Percentiles rank a stretch among this genome's conserved stretches.
Conservation (phyloP, 1,140 invertebrate genomes). For the Calliphora vicina region DNA sequence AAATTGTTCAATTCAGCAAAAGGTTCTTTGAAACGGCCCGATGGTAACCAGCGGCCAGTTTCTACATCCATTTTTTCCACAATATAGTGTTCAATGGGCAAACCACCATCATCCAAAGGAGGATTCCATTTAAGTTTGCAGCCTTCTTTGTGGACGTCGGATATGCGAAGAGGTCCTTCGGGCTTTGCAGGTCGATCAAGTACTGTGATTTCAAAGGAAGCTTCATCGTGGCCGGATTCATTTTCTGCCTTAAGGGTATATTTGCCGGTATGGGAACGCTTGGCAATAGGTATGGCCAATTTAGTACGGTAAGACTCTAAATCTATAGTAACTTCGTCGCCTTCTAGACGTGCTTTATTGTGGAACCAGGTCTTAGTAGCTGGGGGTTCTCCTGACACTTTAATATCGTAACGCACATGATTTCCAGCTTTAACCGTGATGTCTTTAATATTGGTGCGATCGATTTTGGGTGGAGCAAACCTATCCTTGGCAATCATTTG, state of each 20-base stretch:
- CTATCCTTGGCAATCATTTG: slow-evolving; percentile 84
- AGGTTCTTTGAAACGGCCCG: slow-evolving; percentile 80
- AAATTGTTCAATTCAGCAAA: slow-evolving; percentile 85
- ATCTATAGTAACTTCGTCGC: slow-evolving; percentile 79
- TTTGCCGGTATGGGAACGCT: slow-evolving; percentile 83
- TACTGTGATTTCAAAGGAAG: slow-evolving; percentile 86
- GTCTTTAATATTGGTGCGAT: slow-evolving; percentile 86
- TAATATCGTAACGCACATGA: slow-evolving; percentile 84
- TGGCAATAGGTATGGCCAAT: slow-evolving; percentile 75
- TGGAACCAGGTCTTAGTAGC: slow-evolving; percentile 85
- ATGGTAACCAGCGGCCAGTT: slow-evolving; percentile 84
- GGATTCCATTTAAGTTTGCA: slow-evolving; percentile 94
- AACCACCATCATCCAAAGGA: slow-evolving; percentile 89
- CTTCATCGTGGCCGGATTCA: slow-evolving; percentile 88
- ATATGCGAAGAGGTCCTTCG: slow-evolving; percentile 87
- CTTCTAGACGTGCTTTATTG: slow-evolving; percentile 77
- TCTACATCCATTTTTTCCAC: slow-evolving; percentile 91
- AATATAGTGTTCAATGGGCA: slow-evolving; percentile 89
- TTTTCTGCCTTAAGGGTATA: slow-evolving; percentile 91
- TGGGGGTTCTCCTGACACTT: slow-evolving; percentile 89
- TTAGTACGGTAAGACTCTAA: slow-evolving; percentile 88
- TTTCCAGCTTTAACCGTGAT: slow-evolving; percentile 88
- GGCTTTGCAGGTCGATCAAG: slow-evolving; percentile 89
- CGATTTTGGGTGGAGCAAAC: slow-evolving; percentile 89
- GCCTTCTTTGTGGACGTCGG: slow-evolving; percentile 92